phyloP scores from a whole-genome alignment of 1,140 invertebrate species.

The Scaptomyza hsui region DNA sequence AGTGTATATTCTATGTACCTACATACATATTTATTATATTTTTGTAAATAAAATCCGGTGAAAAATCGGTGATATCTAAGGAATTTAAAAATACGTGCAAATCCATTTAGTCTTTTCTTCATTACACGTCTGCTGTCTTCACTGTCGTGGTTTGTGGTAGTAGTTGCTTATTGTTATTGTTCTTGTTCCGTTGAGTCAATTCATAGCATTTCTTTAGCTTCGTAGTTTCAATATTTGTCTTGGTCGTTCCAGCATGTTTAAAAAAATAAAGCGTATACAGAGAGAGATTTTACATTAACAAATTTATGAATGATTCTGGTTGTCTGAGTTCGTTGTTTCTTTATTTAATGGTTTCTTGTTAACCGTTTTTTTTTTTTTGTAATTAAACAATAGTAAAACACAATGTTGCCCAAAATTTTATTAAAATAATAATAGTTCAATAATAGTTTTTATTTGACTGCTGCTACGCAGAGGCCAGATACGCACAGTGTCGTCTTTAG shows the following conservation, averaged over 20 bases:
- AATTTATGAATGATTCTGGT: no score
- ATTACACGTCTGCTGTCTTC: constrained; percentile 41
- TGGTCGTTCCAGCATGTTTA: constrained; percentile 2
- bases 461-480: constrained; percentile 17
- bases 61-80: constrained; percentile 40
- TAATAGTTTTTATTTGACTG: neutral
- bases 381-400: no score
- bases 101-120: constrained; percentile 53
- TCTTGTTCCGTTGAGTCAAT: neutral
- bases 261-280: no score
- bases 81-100: constrained; percentile 42
- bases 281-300: no score
- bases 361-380: no score
- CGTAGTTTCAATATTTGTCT: no score
- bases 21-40: constrained; percentile 51
- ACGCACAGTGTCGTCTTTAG: constrained; percentile 27
- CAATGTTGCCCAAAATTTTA: neutral
- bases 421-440: neutral
- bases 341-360: no score
- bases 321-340: no score
- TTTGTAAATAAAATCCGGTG: constrained; percentile 66
- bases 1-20: constrained; percentile 40
- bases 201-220: no score
- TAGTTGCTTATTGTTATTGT: constrained; percentile 27
- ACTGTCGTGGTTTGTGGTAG: constrained; percentile 49